Evolutionary conservation across 2,113 vertebrate genomes (phyloP).

Genomic region (Lophochroa leadbeateri): DNA sequence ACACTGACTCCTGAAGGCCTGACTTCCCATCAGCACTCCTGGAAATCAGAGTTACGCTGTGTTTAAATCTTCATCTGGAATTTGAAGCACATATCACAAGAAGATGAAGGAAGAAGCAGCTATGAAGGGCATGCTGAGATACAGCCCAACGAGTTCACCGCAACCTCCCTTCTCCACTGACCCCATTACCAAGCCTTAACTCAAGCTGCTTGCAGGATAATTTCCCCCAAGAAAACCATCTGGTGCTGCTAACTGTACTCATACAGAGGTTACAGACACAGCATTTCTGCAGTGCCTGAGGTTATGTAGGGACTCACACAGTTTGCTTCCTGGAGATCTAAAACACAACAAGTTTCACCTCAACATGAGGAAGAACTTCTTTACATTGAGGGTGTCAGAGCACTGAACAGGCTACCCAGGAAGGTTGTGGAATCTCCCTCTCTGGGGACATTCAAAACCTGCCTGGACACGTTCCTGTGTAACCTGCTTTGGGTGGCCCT

Average conservation of each 20-base stretch:
- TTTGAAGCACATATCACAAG: background rate
- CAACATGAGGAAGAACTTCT: background rate
- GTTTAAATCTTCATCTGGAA: background rate
- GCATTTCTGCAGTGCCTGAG: rapidly evolving
- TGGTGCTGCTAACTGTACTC: background rate
- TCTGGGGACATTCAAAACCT: background rate
- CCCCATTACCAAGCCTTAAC: background rate
- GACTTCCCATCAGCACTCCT: background rate
- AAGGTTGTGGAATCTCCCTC: background rate
- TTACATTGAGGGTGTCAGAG: background rate
- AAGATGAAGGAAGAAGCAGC: background rate
- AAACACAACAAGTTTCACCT: background rate
- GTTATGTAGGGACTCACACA: background rate
- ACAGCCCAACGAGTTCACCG: background rate
- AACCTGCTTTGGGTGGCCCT: background rate
- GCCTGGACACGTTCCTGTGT: background rate
- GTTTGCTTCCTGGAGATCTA: background rate
- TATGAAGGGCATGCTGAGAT: background rate
- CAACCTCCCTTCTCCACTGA: background rate
- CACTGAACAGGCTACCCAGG: background rate
- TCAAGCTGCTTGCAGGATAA: background rate
- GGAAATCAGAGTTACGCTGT: background rate
- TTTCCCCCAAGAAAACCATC: background rate
- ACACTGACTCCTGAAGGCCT: background rate
- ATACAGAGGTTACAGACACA: background rate